phyloP scores from a whole-genome alignment of 2,888 invertebrate species.

The Phania funesta region DNA sequence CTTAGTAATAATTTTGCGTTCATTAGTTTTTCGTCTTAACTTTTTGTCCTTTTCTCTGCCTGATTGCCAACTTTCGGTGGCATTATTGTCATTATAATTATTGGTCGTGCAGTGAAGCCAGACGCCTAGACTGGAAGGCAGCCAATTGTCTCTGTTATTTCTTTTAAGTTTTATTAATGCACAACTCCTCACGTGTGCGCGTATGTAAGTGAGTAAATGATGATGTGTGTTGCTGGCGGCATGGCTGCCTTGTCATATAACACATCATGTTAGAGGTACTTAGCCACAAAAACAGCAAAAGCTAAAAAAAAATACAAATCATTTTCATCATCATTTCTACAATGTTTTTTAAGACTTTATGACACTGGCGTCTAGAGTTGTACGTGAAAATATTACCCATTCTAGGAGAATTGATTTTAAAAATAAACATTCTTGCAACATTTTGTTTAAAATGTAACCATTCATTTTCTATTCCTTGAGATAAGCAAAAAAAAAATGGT shows the following conservation, averaged over 20 bases:
- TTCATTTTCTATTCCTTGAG: too few relatives aligned
- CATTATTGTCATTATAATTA: constrained; percentile 60
- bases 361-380: constrained; percentile 24
- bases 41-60: neutral
- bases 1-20: neutral
- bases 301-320: neutral
- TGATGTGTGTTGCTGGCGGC: neutral
- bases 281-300: constrained; percentile 4
- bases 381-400: neutral
- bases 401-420: neutral
- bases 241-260: constrained; percentile 21
- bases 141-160: constrained; percentile 66
- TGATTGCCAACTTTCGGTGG: constrained; percentile 14
- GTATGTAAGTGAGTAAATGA: constrained; percentile 9
- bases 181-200: constrained; percentile 23
- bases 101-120: constrained; percentile 67
- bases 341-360: constrained; percentile 3
- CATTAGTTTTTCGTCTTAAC: neutral
- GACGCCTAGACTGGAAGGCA: constrained; percentile 70
- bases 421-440: neutral
- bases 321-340: constrained; percentile 28
- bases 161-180: constrained; percentile 6
- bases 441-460: too few relatives aligned
- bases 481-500: neutral
- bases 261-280: constrained; percentile 28